Base-by-base conservation (phyloP, 2,113 vertebrate species). In the Furnarius figulus region DNA sequence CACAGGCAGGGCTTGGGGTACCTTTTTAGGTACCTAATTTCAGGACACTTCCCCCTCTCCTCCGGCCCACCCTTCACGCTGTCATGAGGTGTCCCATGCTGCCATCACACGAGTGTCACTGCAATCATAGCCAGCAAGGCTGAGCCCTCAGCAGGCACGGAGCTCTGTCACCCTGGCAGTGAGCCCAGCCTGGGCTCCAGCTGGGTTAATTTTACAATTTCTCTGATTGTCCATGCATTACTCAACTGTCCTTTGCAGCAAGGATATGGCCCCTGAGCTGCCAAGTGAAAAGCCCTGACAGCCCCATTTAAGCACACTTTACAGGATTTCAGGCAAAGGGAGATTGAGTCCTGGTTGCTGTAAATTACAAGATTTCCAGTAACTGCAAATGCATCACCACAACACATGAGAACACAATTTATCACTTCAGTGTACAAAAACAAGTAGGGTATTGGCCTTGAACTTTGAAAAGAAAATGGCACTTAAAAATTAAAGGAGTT, bases 341-440 rank as follows among this genome's bases (percentile, higher is more conserved):
- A 83, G 46, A 35, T 50, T 50, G 82, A 73, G 42, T 70, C 42
- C 75, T 77, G n/a, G 19, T 67, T 73, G 71, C 68, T 93, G 52
- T 94, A 90, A 96, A 88, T 94, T 28, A 73, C 42, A 77, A 79
- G 91, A 83, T 94, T 91, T 94, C 33, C 33, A 47, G 75, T 83
- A 90, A 93, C 78, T 91, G 75, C 59, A 77, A 74, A 86, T 62
- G 37, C 52, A 67, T 87, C 74, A 35, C 75, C n/a, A 50, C 50
- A 85, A 40, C 59, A 30, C 62, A n/a, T 9, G 50, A 86, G 78
- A 90, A 74, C 20, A 40, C 17, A 46, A 37, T 94, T 88, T 89
- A 70, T 96, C 81, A 63, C 80, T 86, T 79, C 50, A 47, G 25
- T 61, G 87, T 87, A 87, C 50, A 59, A 83, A 91, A 96, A 58